Evolutionary conservation across 2,113 vertebrate genomes (phyloP), one percentile per base, ranked within the genome.

Genomic region (Muscicapa adusta): DNA sequence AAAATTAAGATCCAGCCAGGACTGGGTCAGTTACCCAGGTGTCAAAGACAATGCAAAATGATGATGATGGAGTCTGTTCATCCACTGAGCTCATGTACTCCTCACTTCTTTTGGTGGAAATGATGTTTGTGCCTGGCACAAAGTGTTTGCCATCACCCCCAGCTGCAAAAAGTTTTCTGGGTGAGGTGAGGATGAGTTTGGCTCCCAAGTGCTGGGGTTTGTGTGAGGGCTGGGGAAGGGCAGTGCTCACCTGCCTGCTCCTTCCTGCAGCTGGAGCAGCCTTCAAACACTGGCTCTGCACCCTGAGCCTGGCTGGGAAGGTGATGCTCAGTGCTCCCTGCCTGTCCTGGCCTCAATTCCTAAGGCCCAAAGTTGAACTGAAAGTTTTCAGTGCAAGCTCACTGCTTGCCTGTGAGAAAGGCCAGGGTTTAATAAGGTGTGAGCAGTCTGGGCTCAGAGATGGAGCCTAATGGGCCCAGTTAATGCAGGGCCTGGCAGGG

Each of bases 1-100:
- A 96, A 91, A 95, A 96, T 94, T 96, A 92, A 96, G 84, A 87
- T 63, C 38, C 28, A 88, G 48, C 29, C 73, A 91, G 82, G 36
- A 54, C 57, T 74, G 63, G 92, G 68, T 83, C 91, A 84, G 93
- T 94, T 86, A 83, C 25, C 29, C 19, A 60, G 31, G 42, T 78
- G 33, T 24, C 78, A 63, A 66, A 77, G 71, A 85, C 70, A 85
- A 68, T n/a, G 33, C 62, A 58, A 56, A 26, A 23, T 81, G 12
- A 5, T 72, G 63, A 61, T 75, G 76, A 68, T 31, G 20, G 70
- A 71, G 34, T 45, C 71, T 74, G 4, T 70, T 91, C 58, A 70
- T 50, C 48, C 50, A 19, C 25, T 53, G 85, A 80, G 40, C 40
- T 89, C 22, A 24, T 23, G 34, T 18, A 11, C 13, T 61, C n/a